Evolutionary conservation across 1,140 invertebrate species (phyloP).

Genomic region (Pogonognathellus flavescens): DNA sequence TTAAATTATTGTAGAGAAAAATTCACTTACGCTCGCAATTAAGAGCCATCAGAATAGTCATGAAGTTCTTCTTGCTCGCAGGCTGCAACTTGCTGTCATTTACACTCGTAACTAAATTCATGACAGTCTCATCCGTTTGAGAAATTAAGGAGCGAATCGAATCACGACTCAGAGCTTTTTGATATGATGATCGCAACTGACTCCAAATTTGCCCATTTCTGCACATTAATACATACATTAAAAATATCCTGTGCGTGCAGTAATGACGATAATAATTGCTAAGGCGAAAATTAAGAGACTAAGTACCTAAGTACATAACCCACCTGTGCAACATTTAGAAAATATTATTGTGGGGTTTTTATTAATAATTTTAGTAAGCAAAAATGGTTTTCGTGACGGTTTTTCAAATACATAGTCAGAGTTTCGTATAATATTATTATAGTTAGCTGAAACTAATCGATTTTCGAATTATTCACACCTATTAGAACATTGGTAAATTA

Average conservation of each 20-base stretch:
- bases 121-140: constrained; percentile 76
- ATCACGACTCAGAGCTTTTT: constrained; percentile 82
- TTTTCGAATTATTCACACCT: too few species aligned
- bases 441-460: too few species aligned
- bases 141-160: constrained; percentile 77
- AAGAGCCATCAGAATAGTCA: constrained; percentile 79
- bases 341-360: too few species aligned
- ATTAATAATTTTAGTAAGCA: neutral
- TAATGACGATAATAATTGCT: neutral
- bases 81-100: constrained; percentile 68
- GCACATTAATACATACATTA: constrained; percentile 64
- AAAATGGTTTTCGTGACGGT: neutral
- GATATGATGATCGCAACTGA: constrained; percentile 81
- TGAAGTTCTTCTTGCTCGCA: constrained; percentile 73
- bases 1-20: neutral
- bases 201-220: constrained; percentile 90
- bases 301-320: too few species aligned
- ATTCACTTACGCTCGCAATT: constrained; percentile 82
- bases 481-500: too few species aligned
- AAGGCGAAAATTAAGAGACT: neutral
- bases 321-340: too few species aligned
- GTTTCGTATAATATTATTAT: too few species aligned
- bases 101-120: constrained; percentile 76
- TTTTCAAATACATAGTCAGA: too few species aligned
- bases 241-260: neutral